These are phyloP conservation scores for Tiliacea aurago DNA, from an alignment of 2,888 invertebrate species.

Conservation along the genomic window DNA sequence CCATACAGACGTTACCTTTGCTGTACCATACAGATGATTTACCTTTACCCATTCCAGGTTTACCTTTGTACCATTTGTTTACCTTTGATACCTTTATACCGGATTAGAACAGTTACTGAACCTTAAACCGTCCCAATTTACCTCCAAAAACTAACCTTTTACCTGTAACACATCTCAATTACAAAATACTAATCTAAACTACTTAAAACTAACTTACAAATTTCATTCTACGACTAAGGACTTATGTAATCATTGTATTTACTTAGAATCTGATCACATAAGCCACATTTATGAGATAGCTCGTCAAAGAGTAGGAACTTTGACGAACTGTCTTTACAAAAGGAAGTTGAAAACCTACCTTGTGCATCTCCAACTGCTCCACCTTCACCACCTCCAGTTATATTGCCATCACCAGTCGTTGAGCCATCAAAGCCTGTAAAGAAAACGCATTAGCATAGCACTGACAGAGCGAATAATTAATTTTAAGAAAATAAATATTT, in stretches of 20 bases:
- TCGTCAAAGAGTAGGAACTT: conserved; percentile 40
- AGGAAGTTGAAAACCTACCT: conserved; percentile 87
- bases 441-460: neutral
- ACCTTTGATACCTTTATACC: too few species aligned
- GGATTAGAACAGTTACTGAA: neutral
- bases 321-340: conserved; percentile 63
- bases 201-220: conserved; percentile 81
- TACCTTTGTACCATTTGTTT: neutral
- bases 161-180: conserved; percentile 51
- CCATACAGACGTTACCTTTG: too few species aligned
- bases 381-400: conserved; percentile 88
- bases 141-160: conserved; percentile 6
- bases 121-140: neutral
- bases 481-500: conserved; percentile 45
- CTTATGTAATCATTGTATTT: conserved; percentile 64
- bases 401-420: conserved; percentile 88
- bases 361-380: conserved; percentile 90
- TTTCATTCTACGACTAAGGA: conserved; percentile 82
- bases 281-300: conserved; percentile 51
- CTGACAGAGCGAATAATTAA: accelerated
- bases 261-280: conserved; percentile 59
- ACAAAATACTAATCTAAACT: conserved; percentile 39
- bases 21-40: neutral
- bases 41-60: neutral
- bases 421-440: conserved; percentile 88